A percentile compares a stretch with the other conserved stretches of the same genome.
These are phyloP conservation scores for Eupsilia transversa DNA, from an alignment of 2,888 invertebrate species.

Conservation along the genomic window DNA sequence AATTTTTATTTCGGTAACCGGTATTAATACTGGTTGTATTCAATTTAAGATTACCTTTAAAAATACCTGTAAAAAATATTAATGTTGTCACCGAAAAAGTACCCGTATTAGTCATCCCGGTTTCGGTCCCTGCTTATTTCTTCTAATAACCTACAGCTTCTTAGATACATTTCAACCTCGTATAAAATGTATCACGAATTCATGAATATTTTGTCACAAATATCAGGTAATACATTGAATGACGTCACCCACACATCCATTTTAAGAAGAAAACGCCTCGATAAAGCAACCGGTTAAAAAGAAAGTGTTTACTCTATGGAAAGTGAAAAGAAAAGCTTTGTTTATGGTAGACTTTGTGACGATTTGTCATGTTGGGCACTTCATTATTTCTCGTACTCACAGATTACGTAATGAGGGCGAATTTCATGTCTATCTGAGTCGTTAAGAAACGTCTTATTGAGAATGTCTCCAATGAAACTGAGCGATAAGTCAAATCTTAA, in stretches of 20 bases:
- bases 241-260: constrained; percentile 35
- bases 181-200: background rate
- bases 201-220: constrained; percentile 19
- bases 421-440: too few species aligned
- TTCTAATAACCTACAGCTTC: background rate
- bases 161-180: background rate
- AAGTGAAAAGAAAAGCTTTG: constrained; percentile 65
- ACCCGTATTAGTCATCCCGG: too few species aligned
- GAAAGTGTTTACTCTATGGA: constrained; percentile 65
- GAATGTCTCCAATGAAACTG: too few species aligned
- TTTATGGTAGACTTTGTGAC: constrained; percentile 35
- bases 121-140: too few species aligned
- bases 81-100: too few species aligned
- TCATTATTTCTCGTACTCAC: background rate
- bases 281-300: constrained; percentile 36
- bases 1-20: too few species aligned
- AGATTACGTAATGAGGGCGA: background rate
- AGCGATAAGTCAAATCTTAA: too few species aligned
- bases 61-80: too few species aligned
- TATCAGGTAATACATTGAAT: constrained; percentile 14
- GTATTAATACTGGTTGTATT: too few species aligned
- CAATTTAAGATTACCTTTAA: too few species aligned
- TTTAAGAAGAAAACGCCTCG: constrained; percentile 32
- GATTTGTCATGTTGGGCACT: background rate
- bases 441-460: too few species aligned